Conservation (phyloP, 2,888 invertebrate genomes). For the Anagyrus pseudococci region DNA sequence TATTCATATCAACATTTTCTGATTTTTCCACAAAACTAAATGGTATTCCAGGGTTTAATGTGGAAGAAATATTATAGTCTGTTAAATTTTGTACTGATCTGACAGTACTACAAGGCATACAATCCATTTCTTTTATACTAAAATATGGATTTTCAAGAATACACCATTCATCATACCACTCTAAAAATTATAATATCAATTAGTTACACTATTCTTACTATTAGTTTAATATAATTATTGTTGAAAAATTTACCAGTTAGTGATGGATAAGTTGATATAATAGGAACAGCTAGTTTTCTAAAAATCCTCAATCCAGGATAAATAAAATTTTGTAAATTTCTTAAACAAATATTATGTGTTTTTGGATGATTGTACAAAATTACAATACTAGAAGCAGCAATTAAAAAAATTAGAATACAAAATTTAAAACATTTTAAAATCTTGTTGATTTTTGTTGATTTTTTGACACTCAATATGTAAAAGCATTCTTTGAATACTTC, state of each 20-base stretch:
- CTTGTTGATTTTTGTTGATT: slow-evolving; percentile 37
- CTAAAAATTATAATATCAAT: slow-evolving; percentile 60
- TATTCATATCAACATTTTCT: too few relatives aligned
- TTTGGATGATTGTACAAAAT: slow-evolving; percentile 68
- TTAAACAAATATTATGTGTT: slow-evolving; percentile 71
- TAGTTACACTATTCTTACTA: slow-evolving; percentile 8
- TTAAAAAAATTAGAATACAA: slow-evolving; percentile 50
- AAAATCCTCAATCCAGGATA: slow-evolving; percentile 81
- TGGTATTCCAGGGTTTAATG: slow-evolving; percentile 67
- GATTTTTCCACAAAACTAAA: slow-evolving; percentile 70
- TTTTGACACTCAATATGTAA: slow-evolving; percentile 56
- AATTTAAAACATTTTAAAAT: slow-evolving; percentile 38
- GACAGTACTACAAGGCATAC: slow-evolving; percentile 81
- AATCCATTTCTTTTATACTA: slow-evolving; percentile 81
- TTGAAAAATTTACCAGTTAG: slow-evolving; percentile 67
- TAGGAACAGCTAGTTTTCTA: slow-evolving; percentile 77
- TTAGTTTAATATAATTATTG: slow-evolving; percentile 11
- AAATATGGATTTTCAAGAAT: slow-evolving; percentile 85
- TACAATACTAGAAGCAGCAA: slow-evolving; percentile 59
- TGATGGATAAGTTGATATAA: slow-evolving; percentile 76
- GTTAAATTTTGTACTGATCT: slow-evolving; percentile 73
- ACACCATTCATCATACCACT: slow-evolving; percentile 85
- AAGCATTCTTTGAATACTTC: slow-evolving; percentile 68
- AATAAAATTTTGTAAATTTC: slow-evolving; percentile 80
- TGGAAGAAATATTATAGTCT: slow-evolving; percentile 64